Conservation (phyloP, 2,797 vertebrate species). For the Picus viridis region DNA sequence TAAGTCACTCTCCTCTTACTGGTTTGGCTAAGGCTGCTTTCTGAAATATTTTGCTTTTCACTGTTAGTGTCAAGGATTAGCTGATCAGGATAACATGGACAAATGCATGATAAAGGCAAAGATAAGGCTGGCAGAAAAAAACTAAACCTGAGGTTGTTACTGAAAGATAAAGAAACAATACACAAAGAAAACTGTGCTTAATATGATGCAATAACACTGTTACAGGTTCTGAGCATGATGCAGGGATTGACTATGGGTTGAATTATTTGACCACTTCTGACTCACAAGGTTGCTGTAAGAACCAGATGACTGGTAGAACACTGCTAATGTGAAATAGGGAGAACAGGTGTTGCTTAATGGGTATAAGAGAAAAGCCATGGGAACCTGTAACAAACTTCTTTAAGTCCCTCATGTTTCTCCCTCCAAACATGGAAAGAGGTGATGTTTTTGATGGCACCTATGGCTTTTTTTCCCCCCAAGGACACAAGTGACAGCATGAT, state of each 20-base stretch:
- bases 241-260: neutral
- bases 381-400: neutral
- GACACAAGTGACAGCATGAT: neutral
- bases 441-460: neutral
- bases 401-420: neutral
- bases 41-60: neutral
- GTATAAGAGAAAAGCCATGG: neutral
- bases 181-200: neutral
- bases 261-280: conserved; percentile 23
- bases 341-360: neutral
- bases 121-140: neutral
- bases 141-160: neutral
- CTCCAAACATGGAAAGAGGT: neutral
- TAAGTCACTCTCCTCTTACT: neutral
- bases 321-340: neutral
- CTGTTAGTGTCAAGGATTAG: neutral
- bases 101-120: neutral
- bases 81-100: neutral
- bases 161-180: neutral
- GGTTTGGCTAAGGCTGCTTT: neutral
- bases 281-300: neutral
- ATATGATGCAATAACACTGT: neutral
- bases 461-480: neutral
- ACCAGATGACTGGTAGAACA: neutral
- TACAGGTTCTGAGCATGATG: neutral